phyloP scores from a whole-genome alignment of 2,888 invertebrate genomes.

The Tanypteryx hageni region DNA sequence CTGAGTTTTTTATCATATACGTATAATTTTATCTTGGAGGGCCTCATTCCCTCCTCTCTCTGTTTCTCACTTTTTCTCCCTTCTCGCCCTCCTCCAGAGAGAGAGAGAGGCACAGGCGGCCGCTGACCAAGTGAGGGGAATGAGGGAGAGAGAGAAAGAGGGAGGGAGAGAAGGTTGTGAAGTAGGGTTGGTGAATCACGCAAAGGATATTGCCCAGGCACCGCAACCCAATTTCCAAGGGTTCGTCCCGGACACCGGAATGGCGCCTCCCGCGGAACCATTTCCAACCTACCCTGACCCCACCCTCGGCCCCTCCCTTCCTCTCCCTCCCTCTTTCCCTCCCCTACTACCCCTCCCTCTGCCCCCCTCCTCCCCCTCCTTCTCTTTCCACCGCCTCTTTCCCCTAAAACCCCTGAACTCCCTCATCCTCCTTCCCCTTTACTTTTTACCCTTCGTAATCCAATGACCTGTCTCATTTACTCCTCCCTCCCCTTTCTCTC shows the following conservation, averaged over 20 bases:
- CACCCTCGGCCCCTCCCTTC: background rate
- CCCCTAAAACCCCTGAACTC: background rate
- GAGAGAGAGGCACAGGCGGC: background rate
- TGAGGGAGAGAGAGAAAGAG: too few relatives aligned
- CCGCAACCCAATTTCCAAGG: conserved; percentile 15
- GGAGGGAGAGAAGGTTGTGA: too few relatives aligned
- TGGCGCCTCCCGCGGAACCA: background rate
- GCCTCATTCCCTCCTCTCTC: background rate
- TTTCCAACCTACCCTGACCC: background rate
- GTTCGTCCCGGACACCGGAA: conserved; percentile 1
- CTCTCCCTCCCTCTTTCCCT: too few relatives aligned
- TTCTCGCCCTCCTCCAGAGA: background rate
- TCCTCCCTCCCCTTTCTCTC: background rate
- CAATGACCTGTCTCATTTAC: background rate
- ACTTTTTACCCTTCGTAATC: background rate
- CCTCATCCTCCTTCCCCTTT: background rate
- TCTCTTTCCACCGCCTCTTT: too few relatives aligned
- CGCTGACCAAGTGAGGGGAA: background rate
- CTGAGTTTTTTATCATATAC: too few relatives aligned
- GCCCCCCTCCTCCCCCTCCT: background rate
- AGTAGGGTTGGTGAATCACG: background rate
- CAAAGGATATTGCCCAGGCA: background rate
- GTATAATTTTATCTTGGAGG: too few relatives aligned
- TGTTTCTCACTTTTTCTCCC: background rate
- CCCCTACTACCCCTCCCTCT: background rate